These are phyloP conservation scores for Halocaridina rubra DNA, from an alignment of 2,888 invertebrate genomes.

Conservation along the genomic window DNA sequence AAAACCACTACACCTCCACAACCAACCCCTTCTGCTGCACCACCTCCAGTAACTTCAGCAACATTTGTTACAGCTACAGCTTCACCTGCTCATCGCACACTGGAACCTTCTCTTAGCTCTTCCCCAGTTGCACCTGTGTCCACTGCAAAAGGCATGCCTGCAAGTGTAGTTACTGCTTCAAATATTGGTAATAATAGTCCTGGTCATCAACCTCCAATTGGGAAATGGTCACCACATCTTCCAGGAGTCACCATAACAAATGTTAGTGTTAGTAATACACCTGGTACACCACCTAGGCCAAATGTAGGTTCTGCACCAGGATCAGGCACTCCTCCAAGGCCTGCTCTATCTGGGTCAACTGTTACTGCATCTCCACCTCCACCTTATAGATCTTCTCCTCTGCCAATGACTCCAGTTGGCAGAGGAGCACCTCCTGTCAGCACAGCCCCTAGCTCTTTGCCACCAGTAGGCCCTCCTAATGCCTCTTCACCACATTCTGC, in stretches of 20 bases:
- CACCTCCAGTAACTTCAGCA: not conserved
- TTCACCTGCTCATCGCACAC: conserved; percentile 33
- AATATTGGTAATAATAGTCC: conserved; percentile 45
- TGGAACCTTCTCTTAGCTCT: conserved; percentile 20
- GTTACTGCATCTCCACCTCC: conserved; percentile 61
- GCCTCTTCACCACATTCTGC: conserved; percentile 41
- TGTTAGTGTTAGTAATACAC: conserved; percentile 15
- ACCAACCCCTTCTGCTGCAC: not conserved
- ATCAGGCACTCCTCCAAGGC: conserved; percentile 49
- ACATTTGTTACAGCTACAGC: not conserved
- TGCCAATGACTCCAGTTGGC: conserved; percentile 47
- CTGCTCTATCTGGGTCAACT: conserved; percentile 34
- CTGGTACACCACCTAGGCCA: conserved; percentile 52
- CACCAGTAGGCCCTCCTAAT: conserved; percentile 41
- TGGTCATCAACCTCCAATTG: conserved; percentile 46
- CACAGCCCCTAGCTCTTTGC: conserved; percentile 24
- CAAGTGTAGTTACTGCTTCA: conserved; percentile 7
- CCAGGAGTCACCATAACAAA: conserved; percentile 15
- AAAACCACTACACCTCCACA: not conserved
- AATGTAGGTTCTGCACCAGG: conserved; percentile 35
- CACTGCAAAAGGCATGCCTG: not conserved
- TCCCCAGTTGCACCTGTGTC: conserved; percentile 11
- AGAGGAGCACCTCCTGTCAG: conserved; percentile 1
- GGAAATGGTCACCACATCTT: conserved; percentile 58
- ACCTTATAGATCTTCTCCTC: conserved; percentile 52